Evolutionary conservation across 2,888 invertebrate species (phyloP), one percentile per base, ranked within the genome.

Genomic region (Anorthoa munda): DNA sequence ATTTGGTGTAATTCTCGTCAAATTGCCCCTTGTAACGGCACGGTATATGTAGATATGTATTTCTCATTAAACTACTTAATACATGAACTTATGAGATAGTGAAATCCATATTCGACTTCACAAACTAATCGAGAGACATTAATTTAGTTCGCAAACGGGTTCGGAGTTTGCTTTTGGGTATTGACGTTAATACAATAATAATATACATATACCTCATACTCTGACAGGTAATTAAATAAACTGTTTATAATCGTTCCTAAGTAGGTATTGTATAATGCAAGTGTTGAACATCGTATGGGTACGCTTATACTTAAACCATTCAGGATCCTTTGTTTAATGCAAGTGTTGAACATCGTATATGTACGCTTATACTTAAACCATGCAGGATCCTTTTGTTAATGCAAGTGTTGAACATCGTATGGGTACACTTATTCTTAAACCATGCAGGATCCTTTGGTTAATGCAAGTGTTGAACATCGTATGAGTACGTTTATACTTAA

Each of bases 41-140:
- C 45, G 13, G 23, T 4, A 66, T 61, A 15, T 53, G 46, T 66
- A n/a, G n/a, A n/a, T n/a, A 63, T 65, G 48, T 53, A 74, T 55
- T 66, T 73, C 59, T 26, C 39, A 69, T 56, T 39, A 51, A 48
- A 51, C 58, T n/a, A 55, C 15, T 58, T 58, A 45, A n/a, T 23
- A 61, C 39, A 13, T 17, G 66, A 66, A 53, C 53, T 18, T 48
- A 65, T 31, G 1, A 26, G 67, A 56, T 67, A 65, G 64, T 73
- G 56, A 67, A 67, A 70, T 74, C 64, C 56, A 70, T 74, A 55
- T 61, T 58, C 45, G 39, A 53, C 46, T 79, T 67, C 17, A 39
- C 60, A 60, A 46, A 74, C 69, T 67, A 73, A 60, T 72, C 50
- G 21, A 61, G 7, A 70, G 56, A 56, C 21, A 56, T 71, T 51